Evolutionary conservation across 1,140 invertebrate species (phyloP).

Genomic region (Mya arenaria): DNA sequence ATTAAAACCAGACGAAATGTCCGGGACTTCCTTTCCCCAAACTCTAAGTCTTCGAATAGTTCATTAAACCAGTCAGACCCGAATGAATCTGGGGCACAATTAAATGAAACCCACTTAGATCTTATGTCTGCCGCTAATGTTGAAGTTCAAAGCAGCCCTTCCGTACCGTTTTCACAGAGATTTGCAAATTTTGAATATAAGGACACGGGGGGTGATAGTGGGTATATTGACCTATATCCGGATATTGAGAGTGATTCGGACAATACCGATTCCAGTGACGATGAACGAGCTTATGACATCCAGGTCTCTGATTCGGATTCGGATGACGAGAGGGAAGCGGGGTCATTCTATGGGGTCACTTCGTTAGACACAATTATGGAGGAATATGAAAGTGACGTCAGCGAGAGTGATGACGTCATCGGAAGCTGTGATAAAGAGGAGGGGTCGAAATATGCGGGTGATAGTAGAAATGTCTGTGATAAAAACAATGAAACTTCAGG

Average conservation of each 20-base stretch:
- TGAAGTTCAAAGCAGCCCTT: slow-evolving; percentile 21
- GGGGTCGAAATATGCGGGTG: too few species aligned
- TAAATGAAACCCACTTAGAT: not conserved
- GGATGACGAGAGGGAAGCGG: slow-evolving; percentile 59
- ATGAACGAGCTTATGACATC: slow-evolving; percentile 40
- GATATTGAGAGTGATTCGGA: slow-evolving; percentile 54
- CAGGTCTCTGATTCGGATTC: slow-evolving; percentile 61
- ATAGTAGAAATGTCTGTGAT: too few species aligned
- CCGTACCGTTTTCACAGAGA: slow-evolving; percentile 47
- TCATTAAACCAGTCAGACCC: slow-evolving; percentile 14
- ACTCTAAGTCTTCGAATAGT: not conserved
- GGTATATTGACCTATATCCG: slow-evolving; percentile 46
- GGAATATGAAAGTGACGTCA: slow-evolving; percentile 67
- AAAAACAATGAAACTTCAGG: too few species aligned
- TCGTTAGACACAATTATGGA: slow-evolving; percentile 74
- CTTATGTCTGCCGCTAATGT: not conserved
- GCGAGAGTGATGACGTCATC: slow-evolving; percentile 16
- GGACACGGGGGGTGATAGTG: slow-evolving; percentile 55
- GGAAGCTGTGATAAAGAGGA: not conserved
- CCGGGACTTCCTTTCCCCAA: slow-evolving; percentile 55
- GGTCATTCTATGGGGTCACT: slow-evolving; percentile 57
- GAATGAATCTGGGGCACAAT: not conserved
- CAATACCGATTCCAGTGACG: slow-evolving; percentile 31
- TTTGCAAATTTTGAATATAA: slow-evolving; percentile 56
- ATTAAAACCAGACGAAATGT: slow-evolving; percentile 61